A percentile compares a stretch with the other conserved stretches of the same genome.
Conservation (phyloP, 2,888 invertebrate genomes). For the Lasioglossum villosulum region DNA sequence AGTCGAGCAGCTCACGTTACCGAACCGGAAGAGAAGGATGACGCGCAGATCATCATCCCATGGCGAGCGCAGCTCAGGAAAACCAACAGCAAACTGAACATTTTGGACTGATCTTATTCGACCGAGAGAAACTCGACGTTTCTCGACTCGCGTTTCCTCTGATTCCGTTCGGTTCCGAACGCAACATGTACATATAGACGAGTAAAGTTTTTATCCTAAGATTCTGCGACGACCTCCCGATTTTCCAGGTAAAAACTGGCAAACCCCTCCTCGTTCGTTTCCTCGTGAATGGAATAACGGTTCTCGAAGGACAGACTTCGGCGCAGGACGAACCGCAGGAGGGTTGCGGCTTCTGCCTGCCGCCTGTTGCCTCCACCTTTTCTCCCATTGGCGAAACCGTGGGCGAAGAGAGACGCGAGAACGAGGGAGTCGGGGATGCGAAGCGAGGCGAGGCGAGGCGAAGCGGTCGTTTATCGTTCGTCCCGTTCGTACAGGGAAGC, state of each 20-base stretch:
- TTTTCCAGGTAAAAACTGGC: neutral
- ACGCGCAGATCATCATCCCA: slow-evolving; percentile 92
- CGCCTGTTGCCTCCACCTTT: neutral
- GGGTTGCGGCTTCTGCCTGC: neutral
- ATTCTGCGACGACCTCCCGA: neutral
- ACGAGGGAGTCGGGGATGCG: neutral
- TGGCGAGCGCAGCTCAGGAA: slow-evolving; percentile 96
- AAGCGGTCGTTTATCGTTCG: neutral
- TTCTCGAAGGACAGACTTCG: neutral
- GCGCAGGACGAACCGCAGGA: neutral
- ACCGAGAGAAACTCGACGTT: neutral
- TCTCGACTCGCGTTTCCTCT: neutral
- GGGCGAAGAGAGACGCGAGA: neutral
- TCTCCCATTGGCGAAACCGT: neutral
- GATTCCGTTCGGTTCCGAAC: neutral
- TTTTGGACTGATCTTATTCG: slow-evolving; percentile 87
- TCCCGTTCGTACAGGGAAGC: neutral
- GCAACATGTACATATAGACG: slow-evolving; percentile 43
- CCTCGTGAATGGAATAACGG: neutral
- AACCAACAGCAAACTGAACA: slow-evolving; percentile 94
- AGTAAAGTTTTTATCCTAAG: slow-evolving; percentile 43
- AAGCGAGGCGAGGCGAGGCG: neutral
- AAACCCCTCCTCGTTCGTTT: neutral
- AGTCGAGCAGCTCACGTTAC: neutral
- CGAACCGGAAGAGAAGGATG: slow-evolving; percentile 66